Base-by-base conservation (phyloP, 2,888 invertebrate genomes). In the Tuta absoluta region DNA sequence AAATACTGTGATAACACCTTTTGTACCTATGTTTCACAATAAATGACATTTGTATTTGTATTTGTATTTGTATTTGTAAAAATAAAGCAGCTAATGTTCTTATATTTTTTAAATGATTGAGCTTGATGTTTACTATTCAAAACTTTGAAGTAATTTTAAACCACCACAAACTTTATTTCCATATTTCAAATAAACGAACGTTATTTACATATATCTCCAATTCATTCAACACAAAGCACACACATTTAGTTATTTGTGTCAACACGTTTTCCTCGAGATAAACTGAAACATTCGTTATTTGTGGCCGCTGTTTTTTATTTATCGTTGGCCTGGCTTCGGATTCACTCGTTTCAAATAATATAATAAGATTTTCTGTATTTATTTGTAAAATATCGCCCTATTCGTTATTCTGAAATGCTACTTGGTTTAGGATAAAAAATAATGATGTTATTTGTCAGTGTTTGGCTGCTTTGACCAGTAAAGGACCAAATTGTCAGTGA, bases 311-410 rank as follows among this genome's bases (percentile, higher is more conserved):
- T 33, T 58, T 58, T 37, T 58, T 58, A 58, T 63, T 68, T 77
- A 80, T 80, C 73, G 77, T 68, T 73, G 72, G 77, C 79, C 79
- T 73, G 78, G 74, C 80, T 77, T 75, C 73, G 75, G 72, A 72
- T 73, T 69, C 67, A 72, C 33, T 33, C 33, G 33, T 33, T 33
- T 69, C 73, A 78, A 77, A 75, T 74, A 72, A 66, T 45, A 66
- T 69, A 66, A 63, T 49, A 68, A 71, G 71, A 68, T 69, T 73
- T 64, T 67, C 71, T 66, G 64, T 72, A 68, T 70, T 73, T 73
- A 72, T 74, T 70, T 72, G 65, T 71, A 67, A 63, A 63, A 67
- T 69, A 57, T 57, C n/a, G 28, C 56, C 12, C n/a, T n/a, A 62
- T 41, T 49, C 38, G 51, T 51, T 51, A 62, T 58, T 58, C 38